Conservation (phyloP, 2,113 vertebrate genomes). For the Hypomesus transpacificus region DNA sequence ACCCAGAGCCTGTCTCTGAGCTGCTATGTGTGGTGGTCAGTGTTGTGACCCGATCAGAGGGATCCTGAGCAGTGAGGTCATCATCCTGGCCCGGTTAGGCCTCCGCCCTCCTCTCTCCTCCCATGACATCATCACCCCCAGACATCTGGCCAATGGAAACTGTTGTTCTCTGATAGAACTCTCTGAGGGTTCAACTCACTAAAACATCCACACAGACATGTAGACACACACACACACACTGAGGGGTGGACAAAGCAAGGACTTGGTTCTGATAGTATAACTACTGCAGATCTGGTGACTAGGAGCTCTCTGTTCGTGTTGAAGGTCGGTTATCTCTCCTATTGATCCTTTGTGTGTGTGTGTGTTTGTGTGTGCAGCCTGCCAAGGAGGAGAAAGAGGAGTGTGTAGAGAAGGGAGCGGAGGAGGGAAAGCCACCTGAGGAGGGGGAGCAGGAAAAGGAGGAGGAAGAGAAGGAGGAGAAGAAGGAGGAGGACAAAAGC, state of each 20-base stretch:
- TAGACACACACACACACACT: too few species aligned
- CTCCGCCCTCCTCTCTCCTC: neutral
- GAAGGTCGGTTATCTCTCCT: neutral
- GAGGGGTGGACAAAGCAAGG: too few species aligned
- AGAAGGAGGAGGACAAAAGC: constrained; percentile 69
- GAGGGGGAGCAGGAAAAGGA: constrained; percentile 59
- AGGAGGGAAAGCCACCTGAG: constrained; percentile 57
- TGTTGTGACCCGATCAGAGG: too few species aligned
- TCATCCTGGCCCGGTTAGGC: too few species aligned
- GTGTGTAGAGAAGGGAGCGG: constrained; percentile 59
- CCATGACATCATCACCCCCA: neutral
- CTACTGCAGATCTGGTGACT: neutral
- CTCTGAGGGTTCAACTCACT: too few species aligned
- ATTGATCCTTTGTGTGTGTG: neutral
- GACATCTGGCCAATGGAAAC: too few species aligned
- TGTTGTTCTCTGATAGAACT: too few species aligned
- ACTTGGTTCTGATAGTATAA: too few species aligned
- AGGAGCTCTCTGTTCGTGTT: neutral
- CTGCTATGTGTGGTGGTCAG: too few species aligned
- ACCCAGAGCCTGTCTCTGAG: too few species aligned
- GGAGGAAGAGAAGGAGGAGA: constrained; percentile 51
- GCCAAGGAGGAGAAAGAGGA: constrained; percentile 74
- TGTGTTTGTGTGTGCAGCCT: constrained; percentile 63
- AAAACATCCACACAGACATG: too few species aligned
- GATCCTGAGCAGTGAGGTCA: too few species aligned